Evolutionary conservation across 1,140 invertebrate genomes (phyloP), one percentile per base, ranked within the genome.

Genomic region (Elymnias hypermnestra): DNA sequence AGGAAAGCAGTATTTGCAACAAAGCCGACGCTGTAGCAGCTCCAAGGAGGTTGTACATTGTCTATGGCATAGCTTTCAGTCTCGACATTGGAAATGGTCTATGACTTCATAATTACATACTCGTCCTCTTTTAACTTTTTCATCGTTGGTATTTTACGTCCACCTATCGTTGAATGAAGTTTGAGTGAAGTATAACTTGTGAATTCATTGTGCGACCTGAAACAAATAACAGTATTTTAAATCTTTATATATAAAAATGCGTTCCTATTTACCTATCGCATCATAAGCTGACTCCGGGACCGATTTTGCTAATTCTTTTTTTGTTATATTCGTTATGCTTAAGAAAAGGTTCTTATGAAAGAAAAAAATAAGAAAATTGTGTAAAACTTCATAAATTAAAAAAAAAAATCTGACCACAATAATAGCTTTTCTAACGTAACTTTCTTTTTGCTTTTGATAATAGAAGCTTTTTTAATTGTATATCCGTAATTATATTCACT

Each of bases 31-130:
- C 57, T 59, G 59, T 74, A 63, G 69, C 72, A 64, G 59, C 61
- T 63, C 64, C 64, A 37, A 84, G 53, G 51, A 82, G 68, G 57
- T 63, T 71, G 66, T 67, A 62, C 77, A 84, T 83, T 78, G 74
- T 84, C 81, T 84, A 84, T 53, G 63, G 44, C 50, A 72, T 69
- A 62, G 48, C 63, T 69, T 60, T 59, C 55, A 45, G 52, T 48
- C 61, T 58, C 68, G 48, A 61, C 71, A 79, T 74, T 71, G 68
- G 70, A 76, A 70, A 68, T 62, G 53, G 47, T 68, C 68, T 69
- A 65, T 49, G 56, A 63, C 44, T 50, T 29, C 3, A 28, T 50
- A 51, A 46, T 57, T 23, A 51, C 39, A 57, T 58, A 62, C 54
- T 58, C 44, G 35, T 53, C 52, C 51, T 57, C 62, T 50, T 72